Evolutionary conservation across 1,140 invertebrate species (phyloP).

Genomic region (Atta cephalotes): DNA sequence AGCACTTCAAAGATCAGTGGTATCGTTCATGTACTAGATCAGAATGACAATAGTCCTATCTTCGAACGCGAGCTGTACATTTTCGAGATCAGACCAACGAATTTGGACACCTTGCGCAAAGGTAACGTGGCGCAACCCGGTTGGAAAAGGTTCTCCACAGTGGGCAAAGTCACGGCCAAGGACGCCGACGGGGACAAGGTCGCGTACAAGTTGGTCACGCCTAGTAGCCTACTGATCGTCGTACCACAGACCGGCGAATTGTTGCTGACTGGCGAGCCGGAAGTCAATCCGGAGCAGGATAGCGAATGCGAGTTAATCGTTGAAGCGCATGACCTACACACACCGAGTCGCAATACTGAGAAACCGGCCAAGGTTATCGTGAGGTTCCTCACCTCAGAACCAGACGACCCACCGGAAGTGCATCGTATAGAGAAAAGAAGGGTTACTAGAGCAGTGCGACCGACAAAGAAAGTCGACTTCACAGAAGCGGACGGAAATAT

Average conservation of each 20-base stretch:
- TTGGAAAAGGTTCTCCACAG: constrained; percentile 92
- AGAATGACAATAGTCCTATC: constrained; percentile 96
- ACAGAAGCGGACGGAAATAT: constrained; percentile 95
- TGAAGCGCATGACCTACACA: constrained; percentile 93
- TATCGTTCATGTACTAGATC: constrained; percentile 91
- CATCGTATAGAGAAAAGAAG: constrained; percentile 91
- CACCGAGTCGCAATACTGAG: constrained; percentile 89
- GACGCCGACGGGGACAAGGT: constrained; percentile 96
- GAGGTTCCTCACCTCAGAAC: constrained; percentile 89
- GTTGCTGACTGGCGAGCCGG: constrained; percentile 91
- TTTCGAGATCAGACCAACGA: constrained; percentile 89
- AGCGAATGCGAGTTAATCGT: constrained; percentile 90
- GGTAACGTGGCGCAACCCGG: constrained; percentile 84
- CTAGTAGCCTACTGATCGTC: constrained; percentile 93
- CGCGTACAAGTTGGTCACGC: constrained; percentile 92
- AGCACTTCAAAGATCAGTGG: constrained; percentile 92
- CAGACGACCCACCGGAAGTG: constrained; percentile 84
- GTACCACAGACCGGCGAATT: constrained; percentile 97
- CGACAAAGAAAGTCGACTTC: constrained; percentile 96
- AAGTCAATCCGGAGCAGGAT: constrained; percentile 86
- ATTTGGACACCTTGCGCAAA: constrained; percentile 86
- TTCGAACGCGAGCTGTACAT: constrained; percentile 93
- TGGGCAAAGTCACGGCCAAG: constrained; percentile 93
- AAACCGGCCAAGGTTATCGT: constrained; percentile 91
- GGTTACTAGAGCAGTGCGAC: constrained; percentile 94